Conservation (phyloP, 2,113 vertebrate genomes). For the Phalacrocorax pelagicus region DNA sequence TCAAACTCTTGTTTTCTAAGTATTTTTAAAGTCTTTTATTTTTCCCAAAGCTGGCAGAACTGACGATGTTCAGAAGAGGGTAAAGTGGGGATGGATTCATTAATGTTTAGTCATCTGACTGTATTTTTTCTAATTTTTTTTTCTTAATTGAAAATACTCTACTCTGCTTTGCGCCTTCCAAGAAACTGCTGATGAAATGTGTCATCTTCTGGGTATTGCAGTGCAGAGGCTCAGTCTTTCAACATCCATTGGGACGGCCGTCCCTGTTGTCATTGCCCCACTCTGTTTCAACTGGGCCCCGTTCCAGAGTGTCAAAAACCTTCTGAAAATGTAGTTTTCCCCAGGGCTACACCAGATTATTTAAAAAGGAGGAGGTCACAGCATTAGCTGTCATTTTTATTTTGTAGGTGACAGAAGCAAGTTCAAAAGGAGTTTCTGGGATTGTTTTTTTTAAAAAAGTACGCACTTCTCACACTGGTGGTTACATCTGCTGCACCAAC, state of each 20-base stretch:
- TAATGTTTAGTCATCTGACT: background rate
- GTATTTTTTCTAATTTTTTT: background rate
- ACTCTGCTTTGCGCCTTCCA: conserved; percentile 6
- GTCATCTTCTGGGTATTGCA: background rate
- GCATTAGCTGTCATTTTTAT: background rate
- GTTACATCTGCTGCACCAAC: background rate
- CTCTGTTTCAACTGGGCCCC: background rate
- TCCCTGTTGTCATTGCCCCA: background rate
- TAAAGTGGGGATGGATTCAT: background rate
- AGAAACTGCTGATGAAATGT: background rate
- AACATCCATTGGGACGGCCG: background rate
- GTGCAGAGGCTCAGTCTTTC: background rate
- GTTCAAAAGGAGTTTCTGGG: background rate
- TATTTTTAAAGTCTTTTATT: background rate
- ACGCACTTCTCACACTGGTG: background rate
- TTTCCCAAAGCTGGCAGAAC: background rate
- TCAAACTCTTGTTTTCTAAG: background rate
- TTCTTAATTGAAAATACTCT: background rate
- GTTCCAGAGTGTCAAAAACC: background rate
- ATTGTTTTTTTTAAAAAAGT: background rate
- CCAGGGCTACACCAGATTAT: background rate
- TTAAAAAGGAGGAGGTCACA: background rate
- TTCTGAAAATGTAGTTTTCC: background rate
- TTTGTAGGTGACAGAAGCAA: background rate
- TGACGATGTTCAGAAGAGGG: accelerated